Base-by-base conservation (phyloP, 2,797 vertebrate species). In the Gymnothorax javanicus region DNA sequence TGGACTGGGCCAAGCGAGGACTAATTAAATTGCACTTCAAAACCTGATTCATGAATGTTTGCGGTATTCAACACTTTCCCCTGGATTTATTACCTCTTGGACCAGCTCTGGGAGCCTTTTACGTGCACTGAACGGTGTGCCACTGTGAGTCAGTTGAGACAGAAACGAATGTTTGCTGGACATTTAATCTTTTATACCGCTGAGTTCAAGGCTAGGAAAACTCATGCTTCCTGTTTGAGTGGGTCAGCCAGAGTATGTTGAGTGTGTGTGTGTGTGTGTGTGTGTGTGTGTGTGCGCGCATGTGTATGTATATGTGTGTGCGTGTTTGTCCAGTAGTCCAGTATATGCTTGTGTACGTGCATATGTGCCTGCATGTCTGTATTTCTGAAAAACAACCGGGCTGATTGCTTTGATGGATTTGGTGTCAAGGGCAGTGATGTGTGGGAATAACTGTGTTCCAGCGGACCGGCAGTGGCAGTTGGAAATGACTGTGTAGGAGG, bases 391-490 rank as follows among this genome's bases (percentile, higher is more conserved):
- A 52, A 52, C 52, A 79, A 54, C 75, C 20, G 12, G 15, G 75
- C 50, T 79, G 75, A 79, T 79, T 79, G 43, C 17, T 3, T 50
- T 79, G 75, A 79, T 20, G 50, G 75, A 79, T 79, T 79, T 52
- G 43, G 43, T 79, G 75, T 79, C 75, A 79, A 52, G 75, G 75
- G 54, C 43, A 79, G 23, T 79, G 33, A 52, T 52, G 75, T 79
- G 75, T 52, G 33, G 67, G 67, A 43, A 43, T 75, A 20, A 54
- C 75, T 79, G 75, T 79, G 43, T 79, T 79, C 17, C 75, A 79
- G 75, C 75, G 17, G 27, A 52, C 15, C 23, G 5, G 75, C 33
- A 20, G 50, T 50, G 23, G 75, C 75, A 54, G 75, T 79, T 25
- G 15, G 43, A 54, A 52, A 75, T 75, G 33, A 52, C 17, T 75